These are phyloP conservation scores for Spilarctia lutea DNA, from an alignment of 2,888 invertebrate species.

Conservation along the genomic window DNA sequence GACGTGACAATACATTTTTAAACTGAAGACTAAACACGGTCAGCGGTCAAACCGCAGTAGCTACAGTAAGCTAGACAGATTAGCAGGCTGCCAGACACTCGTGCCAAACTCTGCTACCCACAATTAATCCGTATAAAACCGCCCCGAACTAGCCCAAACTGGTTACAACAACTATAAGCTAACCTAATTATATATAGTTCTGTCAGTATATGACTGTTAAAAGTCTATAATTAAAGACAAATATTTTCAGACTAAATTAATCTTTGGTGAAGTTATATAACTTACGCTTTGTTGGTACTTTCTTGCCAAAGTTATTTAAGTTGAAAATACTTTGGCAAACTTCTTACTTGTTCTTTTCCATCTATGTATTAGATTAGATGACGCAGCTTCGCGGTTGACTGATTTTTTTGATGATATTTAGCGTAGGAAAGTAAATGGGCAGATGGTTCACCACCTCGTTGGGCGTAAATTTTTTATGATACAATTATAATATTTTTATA, in stretches of 20 bases:
- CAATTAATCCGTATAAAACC: slow-evolving; percentile 49
- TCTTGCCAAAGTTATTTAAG: not conserved
- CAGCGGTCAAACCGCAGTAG: slow-evolving; percentile 34
- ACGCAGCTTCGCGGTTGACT: not conserved
- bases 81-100: slow-evolving; percentile 46
- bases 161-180: slow-evolving; percentile 46
- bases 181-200: slow-evolving; percentile 33
- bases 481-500: too few relatives aligned
- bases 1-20: not conserved
- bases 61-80: slow-evolving; percentile 49
- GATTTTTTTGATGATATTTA: not conserved
- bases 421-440: too few relatives aligned
- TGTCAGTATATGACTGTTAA: not conserved
- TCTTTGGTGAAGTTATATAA: not conserved
- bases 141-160: slow-evolving; percentile 47
- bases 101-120: slow-evolving; percentile 43
- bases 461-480: too few relatives aligned
- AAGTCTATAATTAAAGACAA: not conserved
- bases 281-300: not conserved
- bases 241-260: not conserved
- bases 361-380: not conserved
- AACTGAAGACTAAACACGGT: slow-evolving; percentile 10
- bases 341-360: not conserved
- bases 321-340: not conserved
- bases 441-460: too few relatives aligned